Evolutionary conservation across 2,113 vertebrate genomes (phyloP).

Genomic region (Larimichthys polyactis): DNA sequence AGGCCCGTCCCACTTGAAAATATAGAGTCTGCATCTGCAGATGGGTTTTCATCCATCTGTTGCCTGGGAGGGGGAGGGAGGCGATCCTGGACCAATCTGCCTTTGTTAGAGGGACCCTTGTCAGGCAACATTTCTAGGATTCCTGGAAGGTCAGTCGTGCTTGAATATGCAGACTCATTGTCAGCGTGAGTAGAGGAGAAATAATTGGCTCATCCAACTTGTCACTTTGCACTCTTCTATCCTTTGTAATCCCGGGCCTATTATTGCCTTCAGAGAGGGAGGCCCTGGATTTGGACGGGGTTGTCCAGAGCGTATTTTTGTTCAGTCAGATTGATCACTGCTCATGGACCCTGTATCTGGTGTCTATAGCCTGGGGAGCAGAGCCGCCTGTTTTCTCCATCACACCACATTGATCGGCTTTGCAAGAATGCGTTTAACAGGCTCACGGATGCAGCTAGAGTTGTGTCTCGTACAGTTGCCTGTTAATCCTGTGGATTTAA

Average conservation of each 20-base stretch:
- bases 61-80: neutral
- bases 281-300: constrained; percentile 67
- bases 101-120: constrained; percentile 20
- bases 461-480: constrained; percentile 18
- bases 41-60: constrained; percentile 1
- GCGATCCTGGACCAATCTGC: neutral
- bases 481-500: constrained; percentile 75
- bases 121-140: constrained; percentile 45
- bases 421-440: constrained; percentile 42
- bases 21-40: neutral
- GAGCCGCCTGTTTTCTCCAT: constrained; percentile 23
- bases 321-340: constrained; percentile 50
- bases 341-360: constrained; percentile 3
- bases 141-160: constrained; percentile 51
- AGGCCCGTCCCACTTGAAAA: neutral
- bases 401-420: constrained; percentile 15
- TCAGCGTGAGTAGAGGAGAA: constrained; percentile 59
- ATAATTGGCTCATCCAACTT: constrained; percentile 71
- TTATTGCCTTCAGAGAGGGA: constrained; percentile 58
- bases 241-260: constrained; percentile 74
- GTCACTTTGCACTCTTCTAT: constrained; percentile 57
- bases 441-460: constrained; percentile 36
- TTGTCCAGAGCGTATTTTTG: constrained; percentile 55
- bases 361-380: neutral
- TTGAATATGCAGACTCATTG: constrained; percentile 36